These are phyloP conservation scores for Eulithis testata DNA, from an alignment of 2,888 invertebrate genomes.

Conservation along the genomic window DNA sequence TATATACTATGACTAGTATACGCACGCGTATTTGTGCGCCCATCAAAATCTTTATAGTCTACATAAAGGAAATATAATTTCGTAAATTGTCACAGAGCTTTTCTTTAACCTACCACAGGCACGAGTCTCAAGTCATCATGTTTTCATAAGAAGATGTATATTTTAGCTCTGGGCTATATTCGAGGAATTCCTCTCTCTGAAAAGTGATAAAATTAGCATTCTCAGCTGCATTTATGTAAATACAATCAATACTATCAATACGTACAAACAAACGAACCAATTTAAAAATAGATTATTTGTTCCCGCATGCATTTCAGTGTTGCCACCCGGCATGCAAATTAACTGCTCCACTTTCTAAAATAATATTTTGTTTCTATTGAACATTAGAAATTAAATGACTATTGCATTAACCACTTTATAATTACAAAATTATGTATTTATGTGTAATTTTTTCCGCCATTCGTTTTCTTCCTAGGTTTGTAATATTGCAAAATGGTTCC, in stretches of 20 bases:
- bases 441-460: constrained; percentile 14
- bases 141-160: too few species aligned
- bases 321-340: constrained; percentile 61
- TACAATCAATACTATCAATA: background rate
- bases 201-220: too few species aligned
- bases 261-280: constrained; percentile 13
- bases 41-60: background rate
- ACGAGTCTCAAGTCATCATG: too few species aligned
- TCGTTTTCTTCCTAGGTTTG: constrained; percentile 18
- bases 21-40: constrained; percentile 4
- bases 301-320: constrained; percentile 52
- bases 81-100: too few species aligned
- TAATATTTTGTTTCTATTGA: constrained; percentile 44
- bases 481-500: background rate
- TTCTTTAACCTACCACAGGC: too few species aligned
- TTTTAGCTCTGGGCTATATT: too few species aligned
- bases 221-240: too few species aligned
- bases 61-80: too few species aligned
- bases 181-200: too few species aligned
- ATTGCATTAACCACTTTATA: constrained; percentile 35
- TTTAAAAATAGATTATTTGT: constrained; percentile 4
- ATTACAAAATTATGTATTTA: constrained; percentile 36
- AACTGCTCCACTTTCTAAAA: constrained; percentile 61
- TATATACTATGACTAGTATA: constrained; percentile 33
- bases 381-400: constrained; percentile 44